Evolutionary conservation across 2,888 invertebrate genomes (phyloP).

Genomic region (Thecophora atra): DNA sequence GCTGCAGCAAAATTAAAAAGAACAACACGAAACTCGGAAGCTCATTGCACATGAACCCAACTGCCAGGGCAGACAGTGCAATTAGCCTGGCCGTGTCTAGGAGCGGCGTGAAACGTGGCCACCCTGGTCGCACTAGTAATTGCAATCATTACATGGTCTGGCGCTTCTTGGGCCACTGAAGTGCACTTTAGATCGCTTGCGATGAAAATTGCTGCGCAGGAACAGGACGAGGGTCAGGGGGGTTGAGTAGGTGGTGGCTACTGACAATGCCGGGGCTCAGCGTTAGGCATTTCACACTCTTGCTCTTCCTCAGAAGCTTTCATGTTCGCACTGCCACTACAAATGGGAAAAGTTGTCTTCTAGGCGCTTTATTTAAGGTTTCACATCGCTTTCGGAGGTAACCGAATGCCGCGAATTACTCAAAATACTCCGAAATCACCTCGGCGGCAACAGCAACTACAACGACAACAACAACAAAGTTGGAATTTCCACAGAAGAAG

Average conservation of each 20-base stretch:
- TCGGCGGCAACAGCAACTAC: slow-evolving; percentile 30
- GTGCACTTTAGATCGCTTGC: slow-evolving; percentile 56
- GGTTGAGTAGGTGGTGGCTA: background rate
- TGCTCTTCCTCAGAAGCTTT: too few relatives aligned
- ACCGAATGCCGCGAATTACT: slow-evolving; percentile 6
- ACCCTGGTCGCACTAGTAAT: slow-evolving; percentile 42
- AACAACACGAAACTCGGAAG: background rate
- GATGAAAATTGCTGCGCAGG: background rate
- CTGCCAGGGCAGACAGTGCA: slow-evolving; percentile 16
- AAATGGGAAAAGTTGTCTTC: too few relatives aligned
- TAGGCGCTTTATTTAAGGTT: slow-evolving; percentile 39
- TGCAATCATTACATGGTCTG: slow-evolving; percentile 51
- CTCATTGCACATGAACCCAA: too few relatives aligned
- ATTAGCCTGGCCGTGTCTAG: too few relatives aligned
- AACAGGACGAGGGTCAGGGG: background rate
- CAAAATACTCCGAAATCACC: slow-evolving; percentile 4
- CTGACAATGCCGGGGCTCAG: too few relatives aligned
- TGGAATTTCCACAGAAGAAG: background rate
- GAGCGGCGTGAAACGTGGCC: background rate
- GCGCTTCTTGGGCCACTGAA: slow-evolving; percentile 54
- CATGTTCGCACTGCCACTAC: too few relatives aligned
- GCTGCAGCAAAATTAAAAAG: background rate
- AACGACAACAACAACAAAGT: slow-evolving; percentile 46
- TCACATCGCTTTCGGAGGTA: slow-evolving; percentile 4
- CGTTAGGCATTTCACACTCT: too few relatives aligned